Percentiles rank a stretch among this genome's conserved stretches.
Conservation (phyloP, 2,888 invertebrate species). For the Oscheius sp. region DNA sequence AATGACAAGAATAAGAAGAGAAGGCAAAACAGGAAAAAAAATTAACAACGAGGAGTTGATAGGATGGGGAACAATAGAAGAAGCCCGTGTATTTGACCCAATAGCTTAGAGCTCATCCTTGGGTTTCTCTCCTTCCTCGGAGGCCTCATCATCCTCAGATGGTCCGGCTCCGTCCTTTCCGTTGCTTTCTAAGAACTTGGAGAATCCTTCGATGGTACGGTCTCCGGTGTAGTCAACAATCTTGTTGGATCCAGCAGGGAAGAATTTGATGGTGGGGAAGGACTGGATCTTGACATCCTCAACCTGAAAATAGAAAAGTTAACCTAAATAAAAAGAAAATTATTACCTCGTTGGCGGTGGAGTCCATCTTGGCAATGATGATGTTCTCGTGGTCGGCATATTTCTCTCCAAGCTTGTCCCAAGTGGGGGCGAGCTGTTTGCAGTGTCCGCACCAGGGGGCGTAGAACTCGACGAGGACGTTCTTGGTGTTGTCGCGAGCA, state of each 20-base stretch:
- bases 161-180: constrained; percentile 81
- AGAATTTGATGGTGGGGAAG: constrained; percentile 91
- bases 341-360: constrained; percentile 96
- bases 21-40: constrained; percentile 30
- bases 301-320: constrained; percentile 49
- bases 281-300: constrained; percentile 73
- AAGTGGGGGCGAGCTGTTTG: constrained; percentile 95
- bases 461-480: constrained; percentile 95
- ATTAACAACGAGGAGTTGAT: constrained; percentile 20
- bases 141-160: constrained; percentile 71
- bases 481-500: constrained; percentile 86
- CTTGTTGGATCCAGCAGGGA: constrained; percentile 91
- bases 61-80: constrained; percentile 13
- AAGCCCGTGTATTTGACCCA: constrained; percentile 26
- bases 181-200: constrained; percentile 91
- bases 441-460: constrained; percentile 85
- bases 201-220: constrained; percentile 90
- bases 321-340: constrained; percentile 73
- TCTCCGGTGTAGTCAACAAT: constrained; percentile 92
- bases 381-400: constrained; percentile 84
- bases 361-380: constrained; percentile 97
- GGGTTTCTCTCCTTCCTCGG: constrained; percentile 65
- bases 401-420: constrained; percentile 93
- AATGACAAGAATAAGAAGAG: constrained; percentile 30
- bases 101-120: constrained; percentile 57